These are phyloP conservation scores for Orbicella faveolata DNA, from an alignment of 64 coral and sea anemone genomes.

Conservation along the genomic window DNA sequence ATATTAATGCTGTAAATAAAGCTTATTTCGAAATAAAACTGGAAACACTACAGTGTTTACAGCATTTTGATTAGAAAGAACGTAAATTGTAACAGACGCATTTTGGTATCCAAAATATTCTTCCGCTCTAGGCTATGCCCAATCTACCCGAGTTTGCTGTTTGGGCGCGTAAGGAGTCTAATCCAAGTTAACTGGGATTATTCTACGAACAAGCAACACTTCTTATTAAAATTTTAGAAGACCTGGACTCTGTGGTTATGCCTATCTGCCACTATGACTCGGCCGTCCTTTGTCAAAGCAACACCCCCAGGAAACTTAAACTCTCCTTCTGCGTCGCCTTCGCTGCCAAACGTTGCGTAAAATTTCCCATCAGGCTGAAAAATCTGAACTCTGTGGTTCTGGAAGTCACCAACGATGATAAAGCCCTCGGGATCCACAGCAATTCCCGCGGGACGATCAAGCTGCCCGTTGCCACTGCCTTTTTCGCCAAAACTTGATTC, in stretches of 20 bases:
- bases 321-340: constrained; percentile 79
- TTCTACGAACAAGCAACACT: too few relatives aligned
- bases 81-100: too few relatives aligned
- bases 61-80: too few relatives aligned
- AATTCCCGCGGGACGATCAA: constrained; percentile 85
- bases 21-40: too few relatives aligned
- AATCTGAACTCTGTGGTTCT: constrained; percentile 84
- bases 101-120: too few relatives aligned
- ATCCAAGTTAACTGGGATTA: too few relatives aligned
- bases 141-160: too few relatives aligned
- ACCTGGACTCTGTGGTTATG: constrained; percentile 92
- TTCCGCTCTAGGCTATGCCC: too few relatives aligned
- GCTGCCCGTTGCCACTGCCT: constrained; percentile 56
- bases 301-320: constrained; percentile 89
- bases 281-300: constrained; percentile 72
- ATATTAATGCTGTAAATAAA: too few relatives aligned
- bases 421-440: constrained; percentile 84
- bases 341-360: constrained; percentile 78
- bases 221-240: constrained; percentile 28
- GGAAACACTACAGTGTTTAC: too few relatives aligned
- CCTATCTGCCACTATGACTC: constrained; percentile 87
- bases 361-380: constrained; percentile 75
- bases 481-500: constrained; percentile 68
- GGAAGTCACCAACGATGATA: constrained; percentile 82
- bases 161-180: too few relatives aligned